These are phyloP conservation scores for Poecilobothrus nobilitatus DNA, from an alignment of 2,888 invertebrate species.

Conservation along the genomic window DNA sequence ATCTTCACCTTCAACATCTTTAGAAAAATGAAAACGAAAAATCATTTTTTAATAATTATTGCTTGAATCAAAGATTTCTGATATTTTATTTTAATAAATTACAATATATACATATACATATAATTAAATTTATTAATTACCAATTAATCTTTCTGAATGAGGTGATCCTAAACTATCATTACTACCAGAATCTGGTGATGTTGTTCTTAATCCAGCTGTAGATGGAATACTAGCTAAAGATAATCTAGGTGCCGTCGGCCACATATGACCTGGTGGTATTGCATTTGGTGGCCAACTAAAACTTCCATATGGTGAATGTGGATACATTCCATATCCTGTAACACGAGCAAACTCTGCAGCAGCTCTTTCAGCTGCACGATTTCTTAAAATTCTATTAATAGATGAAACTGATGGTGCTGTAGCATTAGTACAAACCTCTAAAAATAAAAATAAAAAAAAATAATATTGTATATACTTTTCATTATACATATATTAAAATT, in stretches of 20 bases:
- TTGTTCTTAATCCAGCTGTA: conserved; percentile 30
- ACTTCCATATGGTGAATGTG: conserved; percentile 59
- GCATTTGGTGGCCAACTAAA: conserved; percentile 51
- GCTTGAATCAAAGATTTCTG: neutral
- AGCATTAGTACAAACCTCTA: conserved; percentile 90
- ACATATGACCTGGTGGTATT: conserved; percentile 43
- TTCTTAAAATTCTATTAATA: conserved; percentile 90
- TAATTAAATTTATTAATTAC: conserved; percentile 18
- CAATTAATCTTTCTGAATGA: conserved; percentile 40
- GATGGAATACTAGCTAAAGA: conserved; percentile 52
- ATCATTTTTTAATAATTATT: conserved; percentile 10
- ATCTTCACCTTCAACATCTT: conserved; percentile 59
- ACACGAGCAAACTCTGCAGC: conserved; percentile 91
- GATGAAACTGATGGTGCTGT: conserved; percentile 95
- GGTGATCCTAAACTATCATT: conserved; percentile 43
- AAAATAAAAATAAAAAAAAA: conserved; percentile 27
- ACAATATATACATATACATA: conserved; percentile 14
- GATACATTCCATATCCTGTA: conserved; percentile 80
- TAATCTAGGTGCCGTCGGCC: conserved; percentile 49
- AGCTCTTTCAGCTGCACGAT: conserved; percentile 90
- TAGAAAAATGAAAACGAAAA: conserved; percentile 15
- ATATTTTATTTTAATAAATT: too few relatives aligned
- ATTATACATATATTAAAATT: neutral
- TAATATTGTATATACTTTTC: neutral
- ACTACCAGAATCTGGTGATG: conserved; percentile 48